These are phyloP conservation scores for Nicator chloris DNA, from an alignment of 2,113 vertebrate species.

Conservation along the genomic window DNA sequence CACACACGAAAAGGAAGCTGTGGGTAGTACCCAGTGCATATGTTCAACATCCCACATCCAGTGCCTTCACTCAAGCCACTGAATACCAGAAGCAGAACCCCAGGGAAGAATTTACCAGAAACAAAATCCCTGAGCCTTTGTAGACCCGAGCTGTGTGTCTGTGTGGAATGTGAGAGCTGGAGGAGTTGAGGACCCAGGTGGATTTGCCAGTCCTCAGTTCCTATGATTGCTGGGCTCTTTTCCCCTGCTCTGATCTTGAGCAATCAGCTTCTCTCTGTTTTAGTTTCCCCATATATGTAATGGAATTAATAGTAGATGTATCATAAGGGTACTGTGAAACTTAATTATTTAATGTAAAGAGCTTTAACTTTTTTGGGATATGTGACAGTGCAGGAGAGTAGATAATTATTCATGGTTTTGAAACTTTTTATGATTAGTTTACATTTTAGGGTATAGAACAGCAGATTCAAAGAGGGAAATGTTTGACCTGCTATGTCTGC, in stretches of 20 bases:
- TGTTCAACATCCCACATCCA: not conserved
- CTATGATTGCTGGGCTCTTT: not conserved
- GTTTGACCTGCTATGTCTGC: not conserved
- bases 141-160: not conserved
- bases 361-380: not conserved
- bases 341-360: not conserved
- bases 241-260: not conserved
- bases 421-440: not conserved
- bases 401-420: not conserved
- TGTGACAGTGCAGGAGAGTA: not conserved
- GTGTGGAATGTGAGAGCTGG: not conserved
- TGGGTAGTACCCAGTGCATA: not conserved
- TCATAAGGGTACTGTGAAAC: not conserved
- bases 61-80: not conserved
- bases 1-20: not conserved
- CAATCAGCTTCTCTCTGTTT: not conserved
- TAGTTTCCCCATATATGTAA: not conserved
- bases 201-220: not conserved
- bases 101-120: not conserved
- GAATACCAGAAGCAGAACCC: not conserved
- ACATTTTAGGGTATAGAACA: not conserved
- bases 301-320: not conserved
- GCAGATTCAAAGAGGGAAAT: not conserved
- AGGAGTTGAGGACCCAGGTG: not conserved
- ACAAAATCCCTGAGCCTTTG: not conserved